Conservation (phyloP, 2,797 vertebrate species). For the Arctocebus calabarensis region DNA sequence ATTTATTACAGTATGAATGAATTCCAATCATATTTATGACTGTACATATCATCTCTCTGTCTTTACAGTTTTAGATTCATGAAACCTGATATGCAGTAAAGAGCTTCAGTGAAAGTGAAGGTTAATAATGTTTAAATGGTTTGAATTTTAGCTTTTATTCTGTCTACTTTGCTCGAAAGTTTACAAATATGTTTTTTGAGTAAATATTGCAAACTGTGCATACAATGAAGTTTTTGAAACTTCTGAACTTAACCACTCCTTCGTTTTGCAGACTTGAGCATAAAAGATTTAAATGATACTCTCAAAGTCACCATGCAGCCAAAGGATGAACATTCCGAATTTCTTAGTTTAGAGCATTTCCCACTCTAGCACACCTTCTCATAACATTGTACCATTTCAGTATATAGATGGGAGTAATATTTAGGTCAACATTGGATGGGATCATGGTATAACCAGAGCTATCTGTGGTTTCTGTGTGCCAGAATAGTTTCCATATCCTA, state of each 20-base stretch:
- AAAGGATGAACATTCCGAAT: neutral
- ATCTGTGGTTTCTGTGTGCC: neutral
- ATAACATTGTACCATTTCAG: neutral
- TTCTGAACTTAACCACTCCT: neutral
- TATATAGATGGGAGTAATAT: neutral
- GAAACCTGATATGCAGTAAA: neutral
- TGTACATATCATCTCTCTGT: neutral
- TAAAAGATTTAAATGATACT: neutral
- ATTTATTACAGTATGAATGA: neutral
- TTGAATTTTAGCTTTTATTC: constrained; percentile 42
- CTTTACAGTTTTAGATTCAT: neutral
- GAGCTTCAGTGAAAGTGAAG: neutral
- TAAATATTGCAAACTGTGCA: neutral
- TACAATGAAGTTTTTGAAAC: neutral
- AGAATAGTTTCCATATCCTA: neutral
- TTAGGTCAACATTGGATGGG: neutral
- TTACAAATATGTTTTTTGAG: neutral
- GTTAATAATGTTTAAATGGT: neutral
- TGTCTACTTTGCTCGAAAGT: neutral
- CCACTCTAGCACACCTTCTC: neutral
- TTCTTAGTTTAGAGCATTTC: neutral
- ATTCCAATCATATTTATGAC: neutral
- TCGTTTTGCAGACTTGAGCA: constrained; percentile 12
- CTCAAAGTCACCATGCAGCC: neutral
- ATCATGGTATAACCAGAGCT: neutral